These are phyloP conservation scores for Drosophila longiperda DNA, from an alignment of 2,888 invertebrate species.

Conservation along the genomic window DNA sequence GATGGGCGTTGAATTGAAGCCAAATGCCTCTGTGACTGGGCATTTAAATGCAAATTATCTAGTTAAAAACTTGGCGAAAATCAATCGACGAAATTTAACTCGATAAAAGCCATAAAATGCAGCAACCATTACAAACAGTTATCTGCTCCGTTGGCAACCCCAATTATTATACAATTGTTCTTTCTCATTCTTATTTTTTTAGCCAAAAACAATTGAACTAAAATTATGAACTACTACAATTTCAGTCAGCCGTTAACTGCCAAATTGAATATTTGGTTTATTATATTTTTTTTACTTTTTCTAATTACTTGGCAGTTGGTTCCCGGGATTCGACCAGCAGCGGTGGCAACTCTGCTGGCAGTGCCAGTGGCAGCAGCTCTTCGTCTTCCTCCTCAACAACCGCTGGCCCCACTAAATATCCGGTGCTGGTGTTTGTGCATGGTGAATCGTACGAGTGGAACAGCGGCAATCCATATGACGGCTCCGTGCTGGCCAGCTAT, in stretches of 20 bases:
- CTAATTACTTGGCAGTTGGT: constrained; percentile 80
- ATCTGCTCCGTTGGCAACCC: constrained; percentile 14
- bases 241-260: constrained; percentile 14
- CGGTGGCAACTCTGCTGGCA: constrained; percentile 51
- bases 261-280: constrained; percentile 17
- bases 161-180: constrained; percentile 27
- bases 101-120: constrained; percentile 42
- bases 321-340: constrained; percentile 82
- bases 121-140: constrained; percentile 42
- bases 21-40: constrained; percentile 16
- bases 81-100: constrained; percentile 17
- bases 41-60: constrained; percentile 48
- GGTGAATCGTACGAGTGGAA: constrained; percentile 99
- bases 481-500: constrained; percentile 96
- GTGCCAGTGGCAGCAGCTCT: constrained; percentile 53
- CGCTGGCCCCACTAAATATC: constrained; percentile 87
- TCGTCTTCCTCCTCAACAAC: constrained; percentile 83
- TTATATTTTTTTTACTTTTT: constrained; percentile 19
- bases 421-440: constrained; percentile 97
- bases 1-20: constrained; percentile 12
- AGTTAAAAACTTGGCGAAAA: constrained; percentile 20
- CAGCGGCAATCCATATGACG: constrained; percentile 99
- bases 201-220: constrained; percentile 31
- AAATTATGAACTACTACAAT: constrained; percentile 16
- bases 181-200: constrained; percentile 3